Evolutionary conservation across 2,113 vertebrate species (phyloP).

Genomic region (Emydura subglobosa): DNA sequence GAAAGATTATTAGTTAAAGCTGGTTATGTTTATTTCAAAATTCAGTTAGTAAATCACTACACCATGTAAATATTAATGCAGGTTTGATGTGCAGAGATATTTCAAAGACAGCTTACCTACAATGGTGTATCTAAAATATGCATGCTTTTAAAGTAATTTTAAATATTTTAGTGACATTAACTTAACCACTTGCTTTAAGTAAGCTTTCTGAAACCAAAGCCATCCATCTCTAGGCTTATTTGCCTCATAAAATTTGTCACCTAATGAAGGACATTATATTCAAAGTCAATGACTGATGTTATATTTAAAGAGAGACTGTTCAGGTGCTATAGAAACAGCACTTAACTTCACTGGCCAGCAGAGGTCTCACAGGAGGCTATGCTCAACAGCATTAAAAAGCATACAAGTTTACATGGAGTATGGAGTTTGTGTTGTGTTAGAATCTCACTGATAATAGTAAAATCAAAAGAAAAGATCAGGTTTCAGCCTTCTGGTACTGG

Average conservation of each 20-base stretch:
- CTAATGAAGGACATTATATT: fast-evolving
- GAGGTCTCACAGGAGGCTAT: slow-evolving; percentile 13
- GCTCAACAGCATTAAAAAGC: neutral
- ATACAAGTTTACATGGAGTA: neutral
- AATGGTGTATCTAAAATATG: neutral
- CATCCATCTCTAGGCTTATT: neutral
- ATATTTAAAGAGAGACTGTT: fast-evolving
- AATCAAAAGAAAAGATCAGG: neutral
- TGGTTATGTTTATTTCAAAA: slow-evolving; percentile 52
- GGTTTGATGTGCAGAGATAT: slow-evolving; percentile 7
- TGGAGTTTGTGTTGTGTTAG: neutral
- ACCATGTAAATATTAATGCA: slow-evolving; percentile 16
- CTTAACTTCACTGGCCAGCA: neutral
- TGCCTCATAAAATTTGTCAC: neutral
- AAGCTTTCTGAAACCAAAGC: neutral
- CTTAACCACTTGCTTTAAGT: neutral
- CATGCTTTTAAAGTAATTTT: neutral
- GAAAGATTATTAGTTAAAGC: slow-evolving; percentile 60
- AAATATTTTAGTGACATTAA: neutral
- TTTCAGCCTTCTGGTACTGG: neutral
- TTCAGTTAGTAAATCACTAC: slow-evolving; percentile 45
- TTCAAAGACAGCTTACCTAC: slow-evolving; percentile 6
- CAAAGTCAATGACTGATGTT: neutral
- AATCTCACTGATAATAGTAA: fast-evolving
- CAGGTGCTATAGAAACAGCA: neutral